A percentile compares a stretch with the other conserved stretches of the same genome.
These are phyloP conservation scores for Antigone vipio DNA, from an alignment of 2,113 vertebrate genomes.

Conservation along the genomic window DNA sequence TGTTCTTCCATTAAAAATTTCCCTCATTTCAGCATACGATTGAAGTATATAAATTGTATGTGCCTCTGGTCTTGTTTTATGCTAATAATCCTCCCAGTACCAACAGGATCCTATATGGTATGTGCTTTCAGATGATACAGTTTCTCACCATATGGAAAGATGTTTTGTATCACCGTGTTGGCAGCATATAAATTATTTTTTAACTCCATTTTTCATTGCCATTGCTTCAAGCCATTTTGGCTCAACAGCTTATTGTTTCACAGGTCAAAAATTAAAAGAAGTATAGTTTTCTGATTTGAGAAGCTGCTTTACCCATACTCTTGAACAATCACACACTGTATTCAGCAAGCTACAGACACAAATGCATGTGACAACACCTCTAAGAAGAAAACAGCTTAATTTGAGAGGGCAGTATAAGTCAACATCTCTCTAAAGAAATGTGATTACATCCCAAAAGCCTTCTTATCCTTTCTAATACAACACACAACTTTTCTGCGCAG, in stretches of 20 bases:
- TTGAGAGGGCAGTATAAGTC: not conserved
- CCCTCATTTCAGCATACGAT: not conserved
- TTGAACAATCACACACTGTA: not conserved
- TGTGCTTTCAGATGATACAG: constrained; percentile 28
- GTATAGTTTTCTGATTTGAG: not conserved
- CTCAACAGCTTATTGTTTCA: not conserved
- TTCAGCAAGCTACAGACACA: not conserved
- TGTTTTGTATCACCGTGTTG: not conserved
- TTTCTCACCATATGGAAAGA: constrained; percentile 35
- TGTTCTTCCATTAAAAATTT: not conserved
- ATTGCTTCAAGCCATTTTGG: not conserved
- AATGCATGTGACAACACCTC: not conserved
- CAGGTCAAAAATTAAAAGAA: not conserved
- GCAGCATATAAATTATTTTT: constrained; percentile 25
- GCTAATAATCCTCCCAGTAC: constrained; percentile 21
- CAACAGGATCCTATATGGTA: constrained; percentile 12
- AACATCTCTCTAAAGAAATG: not conserved
- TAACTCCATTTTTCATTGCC: constrained; percentile 7
- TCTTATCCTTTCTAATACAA: not conserved
- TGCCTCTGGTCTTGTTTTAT: constrained; percentile 7
- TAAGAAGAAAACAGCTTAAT: not conserved
- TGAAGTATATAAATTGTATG: not conserved
- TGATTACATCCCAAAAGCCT: not conserved
- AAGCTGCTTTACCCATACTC: not conserved
- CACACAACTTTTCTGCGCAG: fast-evolving